Evolutionary conservation across 1,140 invertebrate species (phyloP), one percentile per base, ranked within the genome.

Genomic region (Phocides pigmalion): DNA sequence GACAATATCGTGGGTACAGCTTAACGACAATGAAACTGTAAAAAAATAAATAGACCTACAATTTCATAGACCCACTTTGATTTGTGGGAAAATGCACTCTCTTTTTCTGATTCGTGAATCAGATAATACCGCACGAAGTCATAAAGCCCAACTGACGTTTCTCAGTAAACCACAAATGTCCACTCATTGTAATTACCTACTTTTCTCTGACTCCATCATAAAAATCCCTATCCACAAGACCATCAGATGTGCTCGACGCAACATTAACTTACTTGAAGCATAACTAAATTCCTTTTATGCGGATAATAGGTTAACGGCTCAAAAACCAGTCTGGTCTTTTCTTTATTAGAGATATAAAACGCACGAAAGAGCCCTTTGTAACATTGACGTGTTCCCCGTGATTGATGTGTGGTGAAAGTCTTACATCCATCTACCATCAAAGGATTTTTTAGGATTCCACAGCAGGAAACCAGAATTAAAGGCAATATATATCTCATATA

Each of bases 371-470:
- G 64, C 47, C 64, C 44, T 70, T 63, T 70, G 54, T 66, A 46
- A 15, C 20, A 64, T 20, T 42, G 51, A 66, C 41, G 41, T 51
- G 54, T 54, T 67, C 25, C 54, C 22, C 49, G 61, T 67, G 64
- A 70, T 70, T 66, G 61, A 70, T 70, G 68, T 32, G 41, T 53
- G 41, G 61, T 63, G 65, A 70, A 59, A 59, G 56, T 35, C 28
- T 8, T 12, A 12, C 15, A 35, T 53, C 42, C 4, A 19, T 12
- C 2, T 17, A 20, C 16, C 44, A 32, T 3, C 8, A 12, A 22
- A n/a, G 5, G 15, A 19, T 39, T 53, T 53, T 53, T 51, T 15
- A 25, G 4, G 16, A 17, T 53, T 20, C 8, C 17, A 4, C 16
- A 8, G 17, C 16, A 20, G 16, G 44, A 47, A 25, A 8, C 12